Evolutionary conservation across 2,888 invertebrate species (phyloP), one percentile per base, ranked within the genome.

Genomic region (Chalcis sispes): DNA sequence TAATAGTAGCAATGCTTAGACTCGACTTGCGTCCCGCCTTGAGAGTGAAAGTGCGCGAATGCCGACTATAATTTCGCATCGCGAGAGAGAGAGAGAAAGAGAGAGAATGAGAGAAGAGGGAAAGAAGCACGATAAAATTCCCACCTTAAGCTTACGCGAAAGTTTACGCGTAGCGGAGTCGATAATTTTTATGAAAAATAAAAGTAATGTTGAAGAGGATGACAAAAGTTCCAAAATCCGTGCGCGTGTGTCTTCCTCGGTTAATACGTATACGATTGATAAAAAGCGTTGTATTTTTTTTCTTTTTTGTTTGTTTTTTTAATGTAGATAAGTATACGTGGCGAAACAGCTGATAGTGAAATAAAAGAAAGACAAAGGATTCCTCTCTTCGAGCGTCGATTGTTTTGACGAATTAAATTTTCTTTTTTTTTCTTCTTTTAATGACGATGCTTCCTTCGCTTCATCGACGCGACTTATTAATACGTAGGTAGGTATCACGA

Each of bases 21-120:
- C n/a, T 65, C 52, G 50, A 56, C 46, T 46, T 29, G 48, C 48
- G 74, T 56, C 58, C 15, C 15, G 42, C 15, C 58, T 36, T 23
- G 40, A 46, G 72, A 71, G 77, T 74, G 77, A 74, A 77, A 71
- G 77, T 77, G 27, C 66, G 58, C 58, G 46, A 3, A 20, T 50
- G 46, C 10, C 54, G 59, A 61, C 15, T 61, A 58, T 71, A 54
- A 77, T 74, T 77, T 77, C 52, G 58, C 71, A 50, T 27, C 64
- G 46, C 27, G 32, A 59, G 32, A 50, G 67, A 48, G 54, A 59
- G 36, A 18, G 48, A 46, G 18, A 29, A 29, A 52, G 58, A 46
- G 48, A 70, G 52, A 40, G n/a, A 58, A 52, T 42, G 32, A 46
- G 40, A 58, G 52, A 50, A 5, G 29, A 36, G 46, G 50, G 27